Evolutionary conservation across 2,113 vertebrate species (phyloP).

Genomic region (Poeciliopsis turrubarensis): DNA sequence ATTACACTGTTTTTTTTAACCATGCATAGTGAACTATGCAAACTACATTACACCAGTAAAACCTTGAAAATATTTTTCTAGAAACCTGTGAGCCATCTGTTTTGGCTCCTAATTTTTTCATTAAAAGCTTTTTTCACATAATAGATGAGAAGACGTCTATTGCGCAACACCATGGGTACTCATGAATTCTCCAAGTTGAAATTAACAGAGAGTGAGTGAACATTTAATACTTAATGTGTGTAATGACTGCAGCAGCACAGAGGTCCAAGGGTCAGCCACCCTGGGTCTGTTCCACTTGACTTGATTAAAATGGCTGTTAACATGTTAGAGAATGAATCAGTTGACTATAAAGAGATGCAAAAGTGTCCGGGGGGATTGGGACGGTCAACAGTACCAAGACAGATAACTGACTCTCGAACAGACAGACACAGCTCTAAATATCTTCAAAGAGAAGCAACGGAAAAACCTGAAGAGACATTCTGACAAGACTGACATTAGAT

Average conservation of each 20-base stretch:
- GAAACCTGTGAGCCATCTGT: too few relatives aligned
- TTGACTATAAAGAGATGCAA: not conserved
- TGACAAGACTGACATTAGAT: not conserved
- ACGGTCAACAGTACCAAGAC: not conserved
- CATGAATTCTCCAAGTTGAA: not conserved
- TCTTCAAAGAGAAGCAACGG: not conserved
- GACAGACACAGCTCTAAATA: not conserved
- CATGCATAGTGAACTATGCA: too few relatives aligned
- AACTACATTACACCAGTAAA: too few relatives aligned
- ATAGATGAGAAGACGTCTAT: not conserved
- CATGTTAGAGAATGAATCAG: not conserved
- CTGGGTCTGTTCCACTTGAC: not conserved
- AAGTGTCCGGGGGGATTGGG: not conserved
- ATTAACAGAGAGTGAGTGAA: not conserved
- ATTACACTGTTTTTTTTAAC: too few relatives aligned
- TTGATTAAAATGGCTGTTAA: not conserved
- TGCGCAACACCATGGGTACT: not conserved
- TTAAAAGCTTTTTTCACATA: not conserved
- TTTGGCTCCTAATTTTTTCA: not conserved
- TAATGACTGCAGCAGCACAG: not conserved
- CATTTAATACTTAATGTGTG: not conserved
- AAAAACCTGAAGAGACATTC: not conserved
- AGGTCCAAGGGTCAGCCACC: not conserved
- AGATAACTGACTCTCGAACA: not conserved
- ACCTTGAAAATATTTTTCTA: too few relatives aligned